Percentiles rank a stretch among this genome's conserved stretches.
Conservation (phyloP, 1,140 invertebrate species). For the Drosophila nannoptera region DNA sequence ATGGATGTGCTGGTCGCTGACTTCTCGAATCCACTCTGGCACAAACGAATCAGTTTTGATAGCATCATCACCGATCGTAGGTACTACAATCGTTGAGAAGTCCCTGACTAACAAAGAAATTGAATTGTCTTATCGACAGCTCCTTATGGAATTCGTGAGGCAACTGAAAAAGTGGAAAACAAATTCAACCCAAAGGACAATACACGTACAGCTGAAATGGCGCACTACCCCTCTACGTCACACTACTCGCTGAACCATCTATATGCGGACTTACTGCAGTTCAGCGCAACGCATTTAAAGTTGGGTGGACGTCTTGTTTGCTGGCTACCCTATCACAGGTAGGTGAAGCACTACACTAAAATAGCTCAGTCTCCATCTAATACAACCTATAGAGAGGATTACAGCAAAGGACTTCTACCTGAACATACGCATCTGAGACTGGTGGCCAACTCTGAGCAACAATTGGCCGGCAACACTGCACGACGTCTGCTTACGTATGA, state of each 20-base stretch:
- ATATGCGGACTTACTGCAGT: conserved; percentile 90
- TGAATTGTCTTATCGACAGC: conserved; percentile 83
- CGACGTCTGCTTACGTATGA: conserved; percentile 91
- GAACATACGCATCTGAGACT: conserved; percentile 88
- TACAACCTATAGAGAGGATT: conserved; percentile 83
- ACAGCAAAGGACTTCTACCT: conserved; percentile 87
- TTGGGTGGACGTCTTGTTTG: conserved; percentile 90
- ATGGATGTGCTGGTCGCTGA: conserved; percentile 94
- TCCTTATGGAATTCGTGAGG: conserved; percentile 96
- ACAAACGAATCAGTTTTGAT: conserved; percentile 85
- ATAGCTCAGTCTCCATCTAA: background rate
- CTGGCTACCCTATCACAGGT: conserved; percentile 94
- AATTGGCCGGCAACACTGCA: conserved; percentile 87
- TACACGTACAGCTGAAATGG: conserved; percentile 50
- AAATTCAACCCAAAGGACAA: conserved; percentile 81
- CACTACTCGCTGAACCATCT: conserved; percentile 90
- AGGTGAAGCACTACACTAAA: conserved; percentile 24
- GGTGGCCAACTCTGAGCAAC: conserved; percentile 92
- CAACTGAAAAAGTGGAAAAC: conserved; percentile 90
- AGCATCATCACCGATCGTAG: conserved; percentile 97
- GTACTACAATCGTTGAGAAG: conserved; percentile 73
- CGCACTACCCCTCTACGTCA: conserved; percentile 88
- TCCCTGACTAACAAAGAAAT: background rate
- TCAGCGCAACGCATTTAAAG: conserved; percentile 88
- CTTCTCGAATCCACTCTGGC: conserved; percentile 91